Percentiles rank a stretch among this genome's conserved stretches.
phyloP scores from a whole-genome alignment of 2,888 invertebrate species.

The Linyphia triangularis region DNA sequence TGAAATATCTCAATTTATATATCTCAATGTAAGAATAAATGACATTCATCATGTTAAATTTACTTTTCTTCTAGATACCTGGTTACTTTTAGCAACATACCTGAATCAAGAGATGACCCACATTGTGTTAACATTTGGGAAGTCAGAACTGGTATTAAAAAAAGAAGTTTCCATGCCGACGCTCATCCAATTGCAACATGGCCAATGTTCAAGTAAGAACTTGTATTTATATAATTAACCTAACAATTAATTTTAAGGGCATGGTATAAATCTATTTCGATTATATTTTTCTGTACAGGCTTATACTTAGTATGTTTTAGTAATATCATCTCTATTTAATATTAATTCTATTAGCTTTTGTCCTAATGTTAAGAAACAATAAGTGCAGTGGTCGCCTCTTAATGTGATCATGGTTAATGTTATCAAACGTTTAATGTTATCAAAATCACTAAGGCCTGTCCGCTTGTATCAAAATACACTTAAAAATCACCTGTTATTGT shows the following conservation, averaged over 20 bases:
- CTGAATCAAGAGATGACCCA: slow-evolving; percentile 84
- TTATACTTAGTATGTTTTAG: not conserved
- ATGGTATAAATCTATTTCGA: not conserved
- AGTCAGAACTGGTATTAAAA: slow-evolving; percentile 94
- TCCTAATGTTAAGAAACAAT: too few species aligned
- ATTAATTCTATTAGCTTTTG: not conserved
- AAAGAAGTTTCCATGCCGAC: slow-evolving; percentile 92
- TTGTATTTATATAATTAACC: too few species aligned
- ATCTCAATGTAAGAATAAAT: too few species aligned
- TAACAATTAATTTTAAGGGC: too few species aligned
- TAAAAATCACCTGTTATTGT: too few species aligned
- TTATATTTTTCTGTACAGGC: not conserved
- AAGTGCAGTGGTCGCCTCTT: too few species aligned
- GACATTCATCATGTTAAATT: too few species aligned
- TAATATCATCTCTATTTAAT: not conserved
- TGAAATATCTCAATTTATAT: too few species aligned
- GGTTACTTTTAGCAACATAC: slow-evolving; percentile 94
- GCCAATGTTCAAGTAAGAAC: slow-evolving; percentile 89
- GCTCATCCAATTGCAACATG: slow-evolving; percentile 86
- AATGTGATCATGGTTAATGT: too few species aligned
- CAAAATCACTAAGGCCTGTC: too few species aligned
- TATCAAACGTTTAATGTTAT: too few species aligned
- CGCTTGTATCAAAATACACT: too few species aligned
- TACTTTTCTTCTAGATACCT: slow-evolving; percentile 85
- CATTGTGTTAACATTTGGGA: slow-evolving; percentile 96